A percentile compares a stretch with the other conserved stretches of the same genome.
phyloP scores from a whole-genome alignment of 2,888 invertebrate species.

The Pollenia amentaria region DNA sequence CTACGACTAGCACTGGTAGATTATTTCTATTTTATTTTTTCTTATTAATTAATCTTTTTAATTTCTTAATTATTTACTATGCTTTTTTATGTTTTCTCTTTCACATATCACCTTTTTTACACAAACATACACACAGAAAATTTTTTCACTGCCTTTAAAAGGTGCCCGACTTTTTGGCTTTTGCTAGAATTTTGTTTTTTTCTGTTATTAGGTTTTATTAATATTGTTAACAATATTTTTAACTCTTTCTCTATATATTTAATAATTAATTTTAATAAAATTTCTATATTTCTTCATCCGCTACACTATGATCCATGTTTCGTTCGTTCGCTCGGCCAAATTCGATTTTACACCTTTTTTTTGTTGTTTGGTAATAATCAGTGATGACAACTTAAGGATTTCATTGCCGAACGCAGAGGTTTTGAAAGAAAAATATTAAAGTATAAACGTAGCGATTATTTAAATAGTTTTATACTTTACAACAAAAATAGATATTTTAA shows the following conservation, averaged over 20 bases:
- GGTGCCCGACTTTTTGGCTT: conserved; percentile 14
- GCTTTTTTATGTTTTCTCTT: conserved; percentile 22
- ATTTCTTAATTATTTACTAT: conserved; percentile 18
- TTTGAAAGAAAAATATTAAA: neutral
- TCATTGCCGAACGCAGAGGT: neutral
- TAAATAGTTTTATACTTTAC: no score
- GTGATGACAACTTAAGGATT: conserved; percentile 15
- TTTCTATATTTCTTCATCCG: conserved; percentile 43
- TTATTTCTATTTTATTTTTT: conserved; percentile 6
- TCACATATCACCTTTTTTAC: conserved; percentile 45
- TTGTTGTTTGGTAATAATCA: conserved; percentile 34
- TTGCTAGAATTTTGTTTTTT: conserved; percentile 19
- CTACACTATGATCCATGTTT: conserved; percentile 68
- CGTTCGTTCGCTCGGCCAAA: conserved; percentile 71
- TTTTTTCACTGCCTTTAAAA: conserved; percentile 17
- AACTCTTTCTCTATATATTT: conserved; percentile 42
- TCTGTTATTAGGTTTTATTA: conserved; percentile 1
- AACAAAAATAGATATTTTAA: no score
- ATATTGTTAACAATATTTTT: neutral
- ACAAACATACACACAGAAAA: conserved; percentile 26
- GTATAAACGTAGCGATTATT: neutral
- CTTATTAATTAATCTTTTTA: conserved; percentile 31
- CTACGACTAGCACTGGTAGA: neutral
- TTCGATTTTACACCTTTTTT: conserved; percentile 57
- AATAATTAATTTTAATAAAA: conserved; percentile 16